Evolutionary conservation across 1,140 invertebrate genomes (phyloP), one percentile per base, ranked within the genome.

Genomic region (Sinonovacula constricta): DNA sequence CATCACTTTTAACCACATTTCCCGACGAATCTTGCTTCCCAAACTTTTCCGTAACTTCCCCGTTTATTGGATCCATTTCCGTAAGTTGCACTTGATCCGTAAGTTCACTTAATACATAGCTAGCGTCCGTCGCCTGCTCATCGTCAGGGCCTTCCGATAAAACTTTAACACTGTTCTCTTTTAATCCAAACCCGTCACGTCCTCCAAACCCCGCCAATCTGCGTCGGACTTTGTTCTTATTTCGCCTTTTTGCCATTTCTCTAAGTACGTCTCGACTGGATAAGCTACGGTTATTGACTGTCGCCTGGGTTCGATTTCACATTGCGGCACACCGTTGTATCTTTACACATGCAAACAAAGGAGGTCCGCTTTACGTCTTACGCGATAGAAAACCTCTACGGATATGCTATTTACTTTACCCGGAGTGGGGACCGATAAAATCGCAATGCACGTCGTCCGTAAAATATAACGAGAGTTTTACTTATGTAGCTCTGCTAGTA

Each of bases 201-300:
- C n/a, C n/a, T n/a, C n/a, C 39, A 62, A 56, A 59, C 24, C 54
- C 66, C 2, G 33, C 65, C 68, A 67, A 66, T 70, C 26, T 54
- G 51, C 54, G 65, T 28, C 65, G 62, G 45, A 30, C 76, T 69
- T 62, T 79, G 65, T 70, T 62, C 66, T 68, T 79, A 59, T 63
- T 68, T 79, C 76, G 54, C 67, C 66, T 57, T 79, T 60, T 79
- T 57, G 53, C 76, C 66, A 57, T 79, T 68, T 79, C 76, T 60
- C 56, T 79, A 67, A 51, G 54, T 69, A 54, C 66, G 56, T 79
- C 76, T 70, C 26, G 62, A 59, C 66, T 56, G 62, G 68, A 80
- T 72, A 62, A 63, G 63, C 62, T 72, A 57, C 70, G 70, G 63
- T 72, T 60, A 72, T 72, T 72, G 70, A 72, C 62, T 72, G 70